These are phyloP conservation scores for Cathartes aura DNA, from an alignment of 2,113 vertebrate species.

Conservation along the genomic window DNA sequence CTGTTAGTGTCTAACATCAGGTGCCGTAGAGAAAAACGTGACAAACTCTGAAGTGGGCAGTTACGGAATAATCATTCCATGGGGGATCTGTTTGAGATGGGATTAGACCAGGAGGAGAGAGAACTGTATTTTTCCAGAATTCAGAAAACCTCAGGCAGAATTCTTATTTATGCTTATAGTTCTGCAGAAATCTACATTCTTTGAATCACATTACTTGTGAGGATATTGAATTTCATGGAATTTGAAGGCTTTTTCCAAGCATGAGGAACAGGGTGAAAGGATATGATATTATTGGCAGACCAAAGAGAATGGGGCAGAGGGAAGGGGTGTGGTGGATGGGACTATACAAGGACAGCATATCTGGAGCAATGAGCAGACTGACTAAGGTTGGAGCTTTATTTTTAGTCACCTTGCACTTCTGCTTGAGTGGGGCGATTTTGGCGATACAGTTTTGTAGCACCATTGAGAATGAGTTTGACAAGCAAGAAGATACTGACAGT, in stretches of 20 bases:
- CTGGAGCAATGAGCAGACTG: neutral
- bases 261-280: neutral
- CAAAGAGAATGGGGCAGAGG: neutral
- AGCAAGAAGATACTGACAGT: neutral
- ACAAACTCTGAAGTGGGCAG: neutral
- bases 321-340: neutral
- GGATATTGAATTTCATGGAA: neutral
- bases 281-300: neutral
- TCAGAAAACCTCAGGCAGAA: neutral
- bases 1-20: neutral
- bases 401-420: neutral
- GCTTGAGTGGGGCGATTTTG: neutral
- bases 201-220: neutral
- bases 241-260: neutral
- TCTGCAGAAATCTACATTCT: neutral
- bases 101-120: neutral
- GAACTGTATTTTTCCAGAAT: neutral
- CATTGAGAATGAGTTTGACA: neutral
- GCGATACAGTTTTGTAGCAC: neutral
- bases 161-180: neutral
- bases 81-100: neutral
- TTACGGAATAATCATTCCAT: neutral
- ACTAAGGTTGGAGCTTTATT: neutral
- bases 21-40: neutral
- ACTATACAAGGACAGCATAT: accelerated